These are phyloP conservation scores for Cantharis rustica DNA, from an alignment of 2,888 invertebrate genomes.

Conservation along the genomic window DNA sequence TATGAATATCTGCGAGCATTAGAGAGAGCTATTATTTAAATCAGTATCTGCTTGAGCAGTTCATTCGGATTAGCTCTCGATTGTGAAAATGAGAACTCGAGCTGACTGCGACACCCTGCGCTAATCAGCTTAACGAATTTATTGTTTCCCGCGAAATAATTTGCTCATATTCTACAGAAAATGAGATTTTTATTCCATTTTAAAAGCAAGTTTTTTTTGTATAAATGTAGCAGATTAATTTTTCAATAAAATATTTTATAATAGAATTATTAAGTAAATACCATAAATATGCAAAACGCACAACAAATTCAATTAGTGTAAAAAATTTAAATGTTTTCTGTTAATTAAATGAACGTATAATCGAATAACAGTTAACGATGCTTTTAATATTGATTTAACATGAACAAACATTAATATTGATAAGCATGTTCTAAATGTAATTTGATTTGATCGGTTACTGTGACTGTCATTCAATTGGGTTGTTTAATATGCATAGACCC, in stretches of 20 bases:
- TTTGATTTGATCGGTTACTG: conserved; percentile 29
- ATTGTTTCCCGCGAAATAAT: conserved; percentile 44
- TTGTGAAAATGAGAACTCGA: conserved; percentile 38
- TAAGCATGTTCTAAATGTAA: conserved; percentile 33
- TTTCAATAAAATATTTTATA: background rate
- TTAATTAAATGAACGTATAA: background rate
- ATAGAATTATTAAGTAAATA: background rate
- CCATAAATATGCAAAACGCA: background rate
- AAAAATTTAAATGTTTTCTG: background rate
- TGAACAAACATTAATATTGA: conserved; percentile 29
- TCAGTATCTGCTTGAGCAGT: conserved; percentile 45
- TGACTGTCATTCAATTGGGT: conserved; percentile 19
- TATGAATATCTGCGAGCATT: conserved; percentile 43
- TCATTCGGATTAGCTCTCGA: conserved; percentile 46
- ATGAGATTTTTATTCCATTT: conserved; percentile 24
- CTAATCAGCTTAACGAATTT: conserved; percentile 48
- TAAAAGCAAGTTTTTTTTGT: conserved; percentile 19
- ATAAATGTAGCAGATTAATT: background rate
- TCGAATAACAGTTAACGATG: conserved; percentile 4
- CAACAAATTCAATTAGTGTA: background rate
- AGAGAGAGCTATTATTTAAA: conserved; percentile 44
- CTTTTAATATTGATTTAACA: conserved; percentile 22
- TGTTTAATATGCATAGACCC: conserved; percentile 6
- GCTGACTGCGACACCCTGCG: conserved; percentile 39
- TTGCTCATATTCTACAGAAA: conserved; percentile 29